Base-by-base conservation (phyloP, 2,888 invertebrate genomes). In the Dilophus febrilis region DNA sequence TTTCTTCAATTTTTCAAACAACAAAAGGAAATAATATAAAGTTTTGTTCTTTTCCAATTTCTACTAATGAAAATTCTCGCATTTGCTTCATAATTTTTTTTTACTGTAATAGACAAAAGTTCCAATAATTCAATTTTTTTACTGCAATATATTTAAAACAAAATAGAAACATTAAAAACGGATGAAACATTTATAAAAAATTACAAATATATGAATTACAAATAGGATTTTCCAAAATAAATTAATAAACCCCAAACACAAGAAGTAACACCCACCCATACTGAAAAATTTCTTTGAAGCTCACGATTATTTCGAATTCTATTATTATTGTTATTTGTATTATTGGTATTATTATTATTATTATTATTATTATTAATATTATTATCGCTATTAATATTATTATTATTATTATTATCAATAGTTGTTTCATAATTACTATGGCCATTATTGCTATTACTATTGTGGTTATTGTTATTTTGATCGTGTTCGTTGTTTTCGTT, bases 201-300 rank as follows among this genome's bases (percentile, higher is more conserved):
- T 8, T 31, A 5, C 6, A 31, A 31, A 31, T 31, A 14, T 22
- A 22, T 22, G 22, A 22, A 8, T 54, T 50, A 59, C 54, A 53
- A 71, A 70, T 74, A 75, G 61, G 72, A 68, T 67, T 74, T 73
- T 67, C 77, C 70, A 67, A 77, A 71, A 67, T 77, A 72, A 64
- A 77, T 71, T 64, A 77, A 69, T 63, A 78, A 68, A 61, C 85
- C 86, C 83, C 85, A 85, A 65, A 87, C 71, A 71, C 85, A 86
- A 61, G 84, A 84, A 59, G 85, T 84, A 62, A 86, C 77, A 64
- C 87, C 86, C 68, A 86, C 76, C 73, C 84, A 77, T 64, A 85
- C 68, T 55, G 85, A 84, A 68, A 84, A 63, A 54, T 74, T 72
- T 42, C 47, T 46, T 37, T 55, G 68, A 68, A 58, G 67, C 66